Evolutionary conservation across 2,113 vertebrate genomes (phyloP).

Genomic region (Mustela lutreola): DNA sequence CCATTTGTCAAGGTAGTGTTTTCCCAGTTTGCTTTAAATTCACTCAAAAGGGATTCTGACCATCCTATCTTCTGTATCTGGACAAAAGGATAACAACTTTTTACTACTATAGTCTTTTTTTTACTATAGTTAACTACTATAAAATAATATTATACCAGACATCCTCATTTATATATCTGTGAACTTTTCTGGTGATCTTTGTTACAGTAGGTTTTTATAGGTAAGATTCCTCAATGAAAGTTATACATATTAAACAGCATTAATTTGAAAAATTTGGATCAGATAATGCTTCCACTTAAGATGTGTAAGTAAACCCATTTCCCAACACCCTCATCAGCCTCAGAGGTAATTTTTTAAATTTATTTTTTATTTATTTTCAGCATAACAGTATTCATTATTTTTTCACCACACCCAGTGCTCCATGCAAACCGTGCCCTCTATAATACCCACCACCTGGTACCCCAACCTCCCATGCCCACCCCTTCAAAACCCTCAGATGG

Average conservation of each 20-base stretch:
- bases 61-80: neutral
- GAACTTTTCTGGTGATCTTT: neutral
- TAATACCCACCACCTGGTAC: too few relatives aligned
- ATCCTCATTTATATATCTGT: neutral
- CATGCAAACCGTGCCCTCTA: too few relatives aligned
- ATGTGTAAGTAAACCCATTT: neutral
- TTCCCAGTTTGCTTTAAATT: slow-evolving; percentile 6
- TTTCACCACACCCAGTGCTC: too few relatives aligned
- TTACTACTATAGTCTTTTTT: neutral
- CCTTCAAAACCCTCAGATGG: too few relatives aligned
- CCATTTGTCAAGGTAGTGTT: neutral
- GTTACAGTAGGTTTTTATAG: slow-evolving; percentile 43
- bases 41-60: neutral
- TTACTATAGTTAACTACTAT: neutral
- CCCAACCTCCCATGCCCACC: too few relatives aligned
- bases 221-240: neutral
- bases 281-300: neutral
- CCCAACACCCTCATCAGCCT: neutral
- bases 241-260: neutral
- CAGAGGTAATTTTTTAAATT: neutral
- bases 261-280: slow-evolving; percentile 38
- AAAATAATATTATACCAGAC: neutral
- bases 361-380: too few relatives aligned
- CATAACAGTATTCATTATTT: too few relatives aligned
- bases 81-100: neutral